Evolutionary conservation across 2,113 vertebrate species (phyloP).

Genomic region (Erythrocebus patas): DNA sequence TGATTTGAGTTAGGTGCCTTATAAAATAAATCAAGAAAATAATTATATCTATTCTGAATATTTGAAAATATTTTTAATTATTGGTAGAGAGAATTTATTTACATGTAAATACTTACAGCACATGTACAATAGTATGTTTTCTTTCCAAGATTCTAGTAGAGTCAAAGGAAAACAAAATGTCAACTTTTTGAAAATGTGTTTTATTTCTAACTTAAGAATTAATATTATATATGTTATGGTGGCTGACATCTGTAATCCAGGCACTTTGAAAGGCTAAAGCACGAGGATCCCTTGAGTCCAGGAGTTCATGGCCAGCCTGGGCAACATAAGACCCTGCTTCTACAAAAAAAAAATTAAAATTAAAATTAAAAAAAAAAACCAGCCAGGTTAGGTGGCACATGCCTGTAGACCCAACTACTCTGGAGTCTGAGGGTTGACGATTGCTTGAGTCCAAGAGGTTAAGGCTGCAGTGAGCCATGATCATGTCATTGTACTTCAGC

Average conservation of each 20-base stretch:
- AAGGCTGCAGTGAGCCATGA: no score
- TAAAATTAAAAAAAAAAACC: no score
- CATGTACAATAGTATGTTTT: not conserved
- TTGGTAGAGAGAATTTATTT: not conserved
- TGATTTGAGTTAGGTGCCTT: not conserved
- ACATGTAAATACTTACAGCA: not conserved
- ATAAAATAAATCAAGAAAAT: not conserved
- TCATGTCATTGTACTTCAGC: no score
- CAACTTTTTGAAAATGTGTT: not conserved
- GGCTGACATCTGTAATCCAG: not conserved
- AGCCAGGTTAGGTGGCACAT: no score
- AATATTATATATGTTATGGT: not conserved
- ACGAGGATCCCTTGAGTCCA: not conserved
- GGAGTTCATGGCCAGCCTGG: not conserved
- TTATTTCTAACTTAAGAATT: not conserved
- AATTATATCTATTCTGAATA: not conserved
- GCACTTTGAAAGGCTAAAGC: not conserved
- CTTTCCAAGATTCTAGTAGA: not conserved
- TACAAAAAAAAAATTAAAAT: not conserved
- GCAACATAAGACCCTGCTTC: not conserved
- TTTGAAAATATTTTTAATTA: not conserved
- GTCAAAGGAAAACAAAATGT: not conserved
- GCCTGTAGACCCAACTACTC: no score
- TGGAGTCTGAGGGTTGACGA: no score
- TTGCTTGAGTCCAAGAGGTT: no score